Evolutionary conservation across 2,888 invertebrate species (phyloP), one percentile per base, ranked within the genome.

Genomic region (Carcina quercana): DNA sequence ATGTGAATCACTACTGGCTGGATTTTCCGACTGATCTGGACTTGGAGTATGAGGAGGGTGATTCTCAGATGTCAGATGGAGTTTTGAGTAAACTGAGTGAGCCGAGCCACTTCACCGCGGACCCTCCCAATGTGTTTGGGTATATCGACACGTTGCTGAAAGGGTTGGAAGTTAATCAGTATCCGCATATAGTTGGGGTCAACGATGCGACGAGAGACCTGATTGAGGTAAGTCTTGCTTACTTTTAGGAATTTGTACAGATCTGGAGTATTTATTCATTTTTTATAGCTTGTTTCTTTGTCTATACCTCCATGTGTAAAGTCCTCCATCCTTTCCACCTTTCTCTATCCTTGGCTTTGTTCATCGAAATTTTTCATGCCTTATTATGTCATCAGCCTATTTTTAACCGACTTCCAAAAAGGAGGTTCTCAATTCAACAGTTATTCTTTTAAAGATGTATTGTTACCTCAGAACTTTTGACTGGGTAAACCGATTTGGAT

Each of bases 1-100:
- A 94, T 51, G 85, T 88, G 1, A 87, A 91, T 45, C 91, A 94
- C 65, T 97, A 97, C 62, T 92, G 93, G 85, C 74, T 92, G 42
- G 97, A 97, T 73, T 95, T 91, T 55, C 96, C 97, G 0, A 65
- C 78, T 2, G 72, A 88, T 6, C 88, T 87, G 43, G 57, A 62
- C 11, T 49, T 86, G 28, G 78, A 75, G 28, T 57, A 53, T 7
- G 65, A 68, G 2, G 69, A 66, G 5, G 50, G 44, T 6, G 68
- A 64, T 1, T 82, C 86, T 1, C 87, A 89, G 46, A 80, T 92
- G 20, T 74, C 80, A 0, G 80, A 86, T 2, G 69, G 65, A 1
- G 86, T 89, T 42, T 66, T 88, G 21, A 85, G 87, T 32, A 87
- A 86, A 53, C 68, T 92, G 43, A 62, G 69, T 1, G 67, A 86